A percentile compares a stretch with the other conserved stretches of the same genome.
Conservation (phyloP, 2,888 invertebrate genomes). For the Esperia sulphurella region DNA sequence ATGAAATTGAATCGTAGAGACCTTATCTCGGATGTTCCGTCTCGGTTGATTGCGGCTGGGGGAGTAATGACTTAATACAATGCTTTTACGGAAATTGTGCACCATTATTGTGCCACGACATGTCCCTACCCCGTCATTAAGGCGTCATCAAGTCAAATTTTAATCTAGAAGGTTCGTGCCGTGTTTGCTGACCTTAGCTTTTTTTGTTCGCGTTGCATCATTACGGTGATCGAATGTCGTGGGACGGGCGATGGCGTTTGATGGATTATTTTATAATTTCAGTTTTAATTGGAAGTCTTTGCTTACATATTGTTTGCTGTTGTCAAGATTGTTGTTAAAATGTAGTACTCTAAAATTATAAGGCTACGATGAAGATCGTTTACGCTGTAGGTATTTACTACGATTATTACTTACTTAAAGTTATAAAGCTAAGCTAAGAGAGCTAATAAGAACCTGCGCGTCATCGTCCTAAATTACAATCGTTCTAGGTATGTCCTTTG, state of each 20-base stretch:
- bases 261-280: neutral
- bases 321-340: too few species aligned
- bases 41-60: constrained; percentile 37
- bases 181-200: neutral
- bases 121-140: constrained; percentile 51
- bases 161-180: constrained; percentile 30
- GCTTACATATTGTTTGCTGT: too few species aligned
- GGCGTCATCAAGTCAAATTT: constrained; percentile 48
- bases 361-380: too few species aligned
- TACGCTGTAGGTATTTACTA: too few species aligned
- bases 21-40: constrained; percentile 29
- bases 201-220: constrained; percentile 1
- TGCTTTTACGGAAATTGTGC: constrained; percentile 60
- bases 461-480: too few species aligned
- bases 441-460: too few species aligned
- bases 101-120: constrained; percentile 44
- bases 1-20: constrained; percentile 18
- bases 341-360: too few species aligned
- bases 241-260: neutral
- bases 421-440: too few species aligned
- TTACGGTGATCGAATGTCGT: neutral
- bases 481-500: too few species aligned
- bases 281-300: neutral
- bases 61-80: constrained; percentile 67
- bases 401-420: too few species aligned